Evolutionary conservation across 2,888 invertebrate species (phyloP).

Genomic region (Minunthozetes semirufus): DNA sequence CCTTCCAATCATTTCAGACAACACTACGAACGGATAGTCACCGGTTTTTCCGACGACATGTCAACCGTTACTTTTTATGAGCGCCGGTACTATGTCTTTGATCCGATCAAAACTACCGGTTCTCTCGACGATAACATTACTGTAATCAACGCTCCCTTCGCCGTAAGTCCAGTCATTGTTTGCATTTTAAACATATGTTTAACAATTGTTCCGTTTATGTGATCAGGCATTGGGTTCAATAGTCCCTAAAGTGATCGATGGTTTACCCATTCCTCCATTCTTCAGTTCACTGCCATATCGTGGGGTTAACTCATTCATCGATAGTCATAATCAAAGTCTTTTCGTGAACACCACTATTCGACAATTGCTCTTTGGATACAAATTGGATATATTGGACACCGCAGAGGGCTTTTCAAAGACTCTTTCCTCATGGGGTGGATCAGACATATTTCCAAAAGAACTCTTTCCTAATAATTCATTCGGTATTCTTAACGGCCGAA

Average conservation of each 20-base stretch:
- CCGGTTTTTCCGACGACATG: conserved; percentile 18
- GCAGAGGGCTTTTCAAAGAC: conserved; percentile 23
- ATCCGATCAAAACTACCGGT: conserved; percentile 5
- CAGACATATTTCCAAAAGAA: conserved; percentile 32
- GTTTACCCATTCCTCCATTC: conserved; percentile 25
- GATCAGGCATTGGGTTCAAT: conserved; percentile 32
- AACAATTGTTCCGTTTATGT: not conserved
- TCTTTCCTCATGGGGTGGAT: conserved; percentile 31
- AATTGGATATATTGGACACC: conserved; percentile 37
- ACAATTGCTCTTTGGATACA: conserved; percentile 33
- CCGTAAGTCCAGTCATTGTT: conserved; percentile 17
- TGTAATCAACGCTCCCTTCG: conserved; percentile 36
- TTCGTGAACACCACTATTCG: conserved; percentile 35
- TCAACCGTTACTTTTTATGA: conserved; percentile 36
- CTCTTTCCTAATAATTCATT: conserved; percentile 38
- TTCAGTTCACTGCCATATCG: conserved; percentile 28
- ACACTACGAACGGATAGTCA: conserved; percentile 26
- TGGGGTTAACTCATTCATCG: conserved; percentile 33
- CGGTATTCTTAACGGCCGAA: conserved; percentile 37
- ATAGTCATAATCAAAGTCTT: conserved; percentile 32
- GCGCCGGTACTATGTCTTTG: conserved; percentile 27
- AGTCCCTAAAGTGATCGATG: not conserved
- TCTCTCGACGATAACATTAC: conserved; percentile 34
- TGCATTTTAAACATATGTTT: not conserved
- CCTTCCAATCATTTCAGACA: conserved; percentile 13